Base-by-base conservation (phyloP, 2,797 vertebrate genomes). In the Nannoperca australis region DNA sequence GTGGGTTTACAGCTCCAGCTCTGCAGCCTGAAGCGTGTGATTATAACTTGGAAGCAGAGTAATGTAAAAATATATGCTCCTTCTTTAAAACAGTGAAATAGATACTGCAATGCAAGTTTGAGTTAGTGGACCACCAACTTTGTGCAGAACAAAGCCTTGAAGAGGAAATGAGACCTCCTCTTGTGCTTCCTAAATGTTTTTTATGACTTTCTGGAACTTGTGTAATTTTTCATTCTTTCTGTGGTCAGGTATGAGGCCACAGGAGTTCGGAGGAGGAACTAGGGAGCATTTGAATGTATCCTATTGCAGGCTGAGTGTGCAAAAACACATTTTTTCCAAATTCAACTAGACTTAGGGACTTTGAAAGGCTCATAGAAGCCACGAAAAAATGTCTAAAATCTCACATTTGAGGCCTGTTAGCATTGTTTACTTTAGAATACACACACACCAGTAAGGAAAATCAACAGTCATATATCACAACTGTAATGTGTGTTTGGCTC, bases 1-100 rank as follows among this genome's bases (percentile, higher is more conserved):
- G 84, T 68, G 81, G 78, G 38, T 76, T 85, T 70, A 76, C 76
- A 82, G 81, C 80, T 83, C 54, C 77, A 75, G 67, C 79, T 79
- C 81, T 82, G 76, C 72, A 81, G 89, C 78, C 76, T 68, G 70
- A 69, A 82, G 79, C 88, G 85, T 90, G 91, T 90, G 87, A 90
- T 88, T 89, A 79, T 76, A 90, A 84, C 69, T 24, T 70, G 62
- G 69, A 85, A 40, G 38, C 44, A 5, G 42, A 84, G 64, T 3
- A 40, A 73, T 1, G 32, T 50, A 64, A 77, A 49, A 51, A 50
- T 62, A 50, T 5, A 55, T 22, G 38, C 24, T 17, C 38, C 0
- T 34, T 34, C 69, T 73, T 18, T 55, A 10, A 76, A 73, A 49
- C 20, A 24, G 10, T 44, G 15, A 79, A 56, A 65, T 34, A 59